A percentile compares a stretch with the other conserved stretches of the same genome.
Conservation (phyloP, 2,888 invertebrate species). For the Acleris emargana region DNA sequence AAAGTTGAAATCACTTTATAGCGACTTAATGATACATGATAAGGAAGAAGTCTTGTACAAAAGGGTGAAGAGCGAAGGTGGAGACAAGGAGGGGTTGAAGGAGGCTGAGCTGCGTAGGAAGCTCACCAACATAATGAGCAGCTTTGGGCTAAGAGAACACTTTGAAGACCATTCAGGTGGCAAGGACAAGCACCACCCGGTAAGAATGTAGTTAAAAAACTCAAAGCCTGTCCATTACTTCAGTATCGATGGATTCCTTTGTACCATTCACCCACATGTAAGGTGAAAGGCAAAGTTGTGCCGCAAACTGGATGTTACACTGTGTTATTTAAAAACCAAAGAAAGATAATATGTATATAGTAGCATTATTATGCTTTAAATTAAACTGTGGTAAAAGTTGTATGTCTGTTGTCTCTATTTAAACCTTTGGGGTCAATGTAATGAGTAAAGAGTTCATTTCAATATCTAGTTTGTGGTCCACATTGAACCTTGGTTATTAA, state of each 20-base stretch:
- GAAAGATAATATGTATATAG: too few species aligned
- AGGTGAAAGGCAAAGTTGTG: too few species aligned
- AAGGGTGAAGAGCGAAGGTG: constrained; percentile 90
- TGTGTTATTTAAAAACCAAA: too few species aligned
- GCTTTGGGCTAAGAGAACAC: constrained; percentile 91
- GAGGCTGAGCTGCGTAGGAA: constrained; percentile 92
- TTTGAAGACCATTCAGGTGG: constrained; percentile 87
- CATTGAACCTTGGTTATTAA: neutral
- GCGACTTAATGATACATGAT: constrained; percentile 95
- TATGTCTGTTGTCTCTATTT: neutral
- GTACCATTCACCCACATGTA: too few species aligned
- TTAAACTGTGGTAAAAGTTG: neutral
- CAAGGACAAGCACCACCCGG: constrained; percentile 83
- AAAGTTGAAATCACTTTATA: constrained; percentile 93
- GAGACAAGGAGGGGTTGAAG: constrained; percentile 93
- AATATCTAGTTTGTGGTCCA: too few species aligned
- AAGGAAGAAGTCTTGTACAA: constrained; percentile 95
- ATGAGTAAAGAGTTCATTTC: too few species aligned
- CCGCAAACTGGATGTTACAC: neutral
- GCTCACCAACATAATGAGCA: constrained; percentile 91
- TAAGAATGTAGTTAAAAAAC: constrained; percentile 48
- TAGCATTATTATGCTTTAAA: neutral
- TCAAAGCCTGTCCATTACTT: too few species aligned
- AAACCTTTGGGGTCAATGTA: too few species aligned
- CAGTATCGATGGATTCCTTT: too few species aligned